Percentiles rank a stretch among this genome's conserved stretches.
phyloP scores from a whole-genome alignment of 2,888 invertebrate genomes.

The Lymantria monacha region DNA sequence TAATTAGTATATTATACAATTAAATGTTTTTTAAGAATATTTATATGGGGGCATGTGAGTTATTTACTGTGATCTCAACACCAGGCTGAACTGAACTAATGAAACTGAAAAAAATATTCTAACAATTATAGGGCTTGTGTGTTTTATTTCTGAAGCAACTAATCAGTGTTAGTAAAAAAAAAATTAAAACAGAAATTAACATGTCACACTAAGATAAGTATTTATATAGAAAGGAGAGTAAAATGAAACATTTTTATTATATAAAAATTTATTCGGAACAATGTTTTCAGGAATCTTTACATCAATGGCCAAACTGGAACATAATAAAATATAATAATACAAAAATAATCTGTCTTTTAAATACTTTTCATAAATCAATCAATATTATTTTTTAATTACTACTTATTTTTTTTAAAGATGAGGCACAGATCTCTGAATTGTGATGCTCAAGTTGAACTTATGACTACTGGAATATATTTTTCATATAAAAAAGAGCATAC shows the following conservation, averaged over 20 bases:
- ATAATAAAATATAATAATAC: conserved; percentile 61
- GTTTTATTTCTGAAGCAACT: too few relatives aligned
- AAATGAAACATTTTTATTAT: conserved; percentile 40
- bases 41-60: conserved; percentile 25
- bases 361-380: conserved; percentile 37
- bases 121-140: too few relatives aligned
- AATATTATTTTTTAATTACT: conserved; percentile 19
- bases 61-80: neutral
- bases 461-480: conserved; percentile 29
- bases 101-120: too few relatives aligned
- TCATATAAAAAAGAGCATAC: conserved; percentile 1
- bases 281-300: conserved; percentile 50
- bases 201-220: neutral
- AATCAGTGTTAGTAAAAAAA: too few relatives aligned
- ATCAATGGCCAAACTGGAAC: conserved; percentile 50
- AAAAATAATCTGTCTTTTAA: conserved; percentile 72
- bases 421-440: conserved; percentile 27
- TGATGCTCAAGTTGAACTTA: conserved; percentile 29
- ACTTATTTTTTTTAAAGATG: conserved; percentile 25
- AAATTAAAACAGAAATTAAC: too few relatives aligned
- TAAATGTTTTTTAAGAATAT: conserved; percentile 54
- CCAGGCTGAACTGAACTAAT: too few relatives aligned
- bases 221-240: neutral
- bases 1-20: conserved; percentile 24
- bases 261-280: conserved; percentile 70